Percentiles rank a stretch among this genome's conserved stretches.
These are phyloP conservation scores for Prietella phreatophila DNA, from an alignment of 2,113 vertebrate species.

Conservation along the genomic window DNA sequence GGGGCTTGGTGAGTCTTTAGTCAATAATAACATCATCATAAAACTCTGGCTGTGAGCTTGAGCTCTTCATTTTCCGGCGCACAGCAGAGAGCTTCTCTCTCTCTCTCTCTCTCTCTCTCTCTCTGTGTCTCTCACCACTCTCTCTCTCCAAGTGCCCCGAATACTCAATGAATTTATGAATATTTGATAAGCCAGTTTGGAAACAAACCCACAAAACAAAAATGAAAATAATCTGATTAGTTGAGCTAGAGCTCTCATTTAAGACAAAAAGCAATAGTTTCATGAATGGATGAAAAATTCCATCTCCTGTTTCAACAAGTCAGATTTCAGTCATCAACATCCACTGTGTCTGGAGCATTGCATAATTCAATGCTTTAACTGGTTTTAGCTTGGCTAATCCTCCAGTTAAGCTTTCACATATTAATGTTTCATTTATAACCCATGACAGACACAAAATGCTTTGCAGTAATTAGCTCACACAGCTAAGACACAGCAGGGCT, in stretches of 20 bases:
- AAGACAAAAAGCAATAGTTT: background rate
- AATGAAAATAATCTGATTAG: background rate
- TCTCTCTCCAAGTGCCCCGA: slow-evolving; percentile 7
- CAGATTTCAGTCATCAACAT: background rate
- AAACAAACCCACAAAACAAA: slow-evolving; percentile 20
- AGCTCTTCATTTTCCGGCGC: slow-evolving; percentile 18
- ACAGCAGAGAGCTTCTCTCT: background rate
- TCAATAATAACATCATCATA: slow-evolving; percentile 10
- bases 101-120: background rate
- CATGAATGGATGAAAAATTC: slow-evolving; percentile 3
- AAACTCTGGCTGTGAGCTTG: slow-evolving; percentile 14
- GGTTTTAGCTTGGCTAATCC: slow-evolving; percentile 25
- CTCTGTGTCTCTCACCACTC: slow-evolving; percentile 6
- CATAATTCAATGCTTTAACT: slow-evolving; percentile 26
- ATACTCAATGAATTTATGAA: slow-evolving; percentile 11
- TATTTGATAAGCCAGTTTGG: background rate
- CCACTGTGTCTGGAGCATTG: background rate
- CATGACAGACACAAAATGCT: slow-evolving; percentile 55
- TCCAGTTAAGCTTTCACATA: slow-evolving; percentile 47
- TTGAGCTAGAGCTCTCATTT: background rate
- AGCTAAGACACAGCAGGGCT: slow-evolving; percentile 36
- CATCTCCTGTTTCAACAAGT: slow-evolving; percentile 15
- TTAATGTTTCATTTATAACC: slow-evolving; percentile 64
- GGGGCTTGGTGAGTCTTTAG: slow-evolving; percentile 87
- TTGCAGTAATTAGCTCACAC: slow-evolving; percentile 50